Evolutionary conservation across 2,113 vertebrate genomes (phyloP).

Genomic region (Hippocampus barbouri): DNA sequence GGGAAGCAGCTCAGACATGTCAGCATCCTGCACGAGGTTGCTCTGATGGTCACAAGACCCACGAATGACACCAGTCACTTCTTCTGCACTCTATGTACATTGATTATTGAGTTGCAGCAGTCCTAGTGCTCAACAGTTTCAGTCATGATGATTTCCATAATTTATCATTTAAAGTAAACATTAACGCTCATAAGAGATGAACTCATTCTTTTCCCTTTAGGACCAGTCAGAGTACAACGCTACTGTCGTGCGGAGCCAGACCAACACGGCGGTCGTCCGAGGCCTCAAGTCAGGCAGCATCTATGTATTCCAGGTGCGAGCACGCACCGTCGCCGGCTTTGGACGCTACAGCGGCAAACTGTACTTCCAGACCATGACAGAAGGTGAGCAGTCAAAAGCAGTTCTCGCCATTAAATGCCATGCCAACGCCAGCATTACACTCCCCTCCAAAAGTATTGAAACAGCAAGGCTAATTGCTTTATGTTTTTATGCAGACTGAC

Average conservation of each 20-base stretch:
- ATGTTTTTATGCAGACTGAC: no score
- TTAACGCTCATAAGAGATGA: neutral
- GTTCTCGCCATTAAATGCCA: constrained; percentile 23
- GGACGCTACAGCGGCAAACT: constrained; percentile 98
- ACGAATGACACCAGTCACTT: neutral
- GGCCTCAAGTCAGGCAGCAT: constrained; percentile 92
- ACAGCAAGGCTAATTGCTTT: neutral
- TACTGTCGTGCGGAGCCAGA: constrained; percentile 86
- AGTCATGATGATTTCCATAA: neutral
- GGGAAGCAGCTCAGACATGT: constrained; percentile 55
- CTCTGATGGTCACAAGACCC: constrained; percentile 42
- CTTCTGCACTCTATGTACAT: neutral
- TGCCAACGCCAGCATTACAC: constrained; percentile 34
- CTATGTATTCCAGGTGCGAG: constrained; percentile 98
- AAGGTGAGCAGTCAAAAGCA: constrained; percentile 78
- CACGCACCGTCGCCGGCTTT: constrained; percentile 93
- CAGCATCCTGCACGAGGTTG: constrained; percentile 30
- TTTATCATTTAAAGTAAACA: neutral
- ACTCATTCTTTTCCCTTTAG: constrained; percentile 57
- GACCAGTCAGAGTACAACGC: constrained; percentile 90
- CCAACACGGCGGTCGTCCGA: constrained; percentile 90
- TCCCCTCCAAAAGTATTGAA: neutral
- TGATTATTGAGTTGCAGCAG: neutral
- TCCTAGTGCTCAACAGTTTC: neutral
- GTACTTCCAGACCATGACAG: constrained; percentile 99